Evolutionary conservation across 2,113 vertebrate genomes (phyloP), one percentile per base, ranked within the genome.

Genomic region (Larimichthys crocea): DNA sequence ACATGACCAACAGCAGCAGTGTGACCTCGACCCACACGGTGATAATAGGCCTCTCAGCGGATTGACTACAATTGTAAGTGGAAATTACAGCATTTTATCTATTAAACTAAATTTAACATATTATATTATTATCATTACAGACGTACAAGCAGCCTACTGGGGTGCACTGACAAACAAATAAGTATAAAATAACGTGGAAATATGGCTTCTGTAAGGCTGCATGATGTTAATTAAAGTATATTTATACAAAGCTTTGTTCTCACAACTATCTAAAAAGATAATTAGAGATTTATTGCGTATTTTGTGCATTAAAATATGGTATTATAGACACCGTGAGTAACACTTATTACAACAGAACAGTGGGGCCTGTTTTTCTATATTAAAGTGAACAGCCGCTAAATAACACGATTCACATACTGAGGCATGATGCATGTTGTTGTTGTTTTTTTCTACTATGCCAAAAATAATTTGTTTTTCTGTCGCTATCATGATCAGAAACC

Each of bases 11-110:
- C 10, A 52, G 44, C 50, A 70, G 16, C 60, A 85, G 35, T 49
- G 44, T 70, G 66, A 73, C 24, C 68, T 73, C 68, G n/a, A 77
- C 66, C 71, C 24, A 65, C 50, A 50, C 22, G 44, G 40, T 8
- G 76, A 82, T 10, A 79, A 82, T 6, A 71, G 68, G 73, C 75
- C 75, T 71, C 46, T 74, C 7, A 68, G 22, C 29, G 40, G 15
- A 66, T 20, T 19, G 29, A 14, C 71, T n/a, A 29, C 24, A 48
- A 22, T 2, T n/a, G 35, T 44, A 69, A 50, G 10, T 44, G 15
- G 16, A 69, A 79, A 40, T 67, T 7, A 29, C 26, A 52, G 1
- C 6, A 6, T 12, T 46, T 59, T 35, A 40, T 59, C 16, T 42
- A 26, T 15, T 14, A 31, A 74, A 73, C 20, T 59, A 20, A 1